Evolutionary conservation across 2,113 vertebrate genomes (phyloP).

Genomic region (Piprites chloris): DNA sequence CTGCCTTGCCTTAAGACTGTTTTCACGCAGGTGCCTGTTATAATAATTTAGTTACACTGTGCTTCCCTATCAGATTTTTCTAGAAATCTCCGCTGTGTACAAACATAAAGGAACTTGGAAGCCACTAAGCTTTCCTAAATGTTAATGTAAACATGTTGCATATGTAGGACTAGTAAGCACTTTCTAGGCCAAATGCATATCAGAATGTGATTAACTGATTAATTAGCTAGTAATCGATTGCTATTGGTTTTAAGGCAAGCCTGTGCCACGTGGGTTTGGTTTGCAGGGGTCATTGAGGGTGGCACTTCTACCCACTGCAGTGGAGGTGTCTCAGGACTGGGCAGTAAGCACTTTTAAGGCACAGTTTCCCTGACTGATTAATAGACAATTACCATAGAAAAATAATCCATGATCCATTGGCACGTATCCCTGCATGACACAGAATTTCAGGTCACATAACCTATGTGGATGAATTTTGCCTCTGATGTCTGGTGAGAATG

Average conservation of each 20-base stretch:
- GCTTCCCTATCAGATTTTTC: neutral
- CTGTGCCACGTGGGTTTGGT: neutral
- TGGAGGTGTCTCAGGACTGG: neutral
- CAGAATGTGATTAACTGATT: neutral
- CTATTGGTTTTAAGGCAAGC: neutral
- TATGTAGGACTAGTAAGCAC: neutral
- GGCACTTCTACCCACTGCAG: neutral
- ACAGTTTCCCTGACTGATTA: neutral
- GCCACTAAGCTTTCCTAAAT: neutral
- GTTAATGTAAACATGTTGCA: neutral
- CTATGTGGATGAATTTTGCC: neutral
- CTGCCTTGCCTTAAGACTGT: neutral
- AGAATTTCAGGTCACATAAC: neutral
- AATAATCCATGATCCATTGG: neutral
- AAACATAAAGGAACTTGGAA: slow-evolving; percentile 8
- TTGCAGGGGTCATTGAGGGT: neutral
- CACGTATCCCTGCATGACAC: neutral
- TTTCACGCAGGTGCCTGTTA: neutral
- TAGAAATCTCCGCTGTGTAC: neutral
- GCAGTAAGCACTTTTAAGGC: neutral
- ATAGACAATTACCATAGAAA: neutral
- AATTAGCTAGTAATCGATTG: neutral
- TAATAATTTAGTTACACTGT: neutral
- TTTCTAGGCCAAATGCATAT: neutral
- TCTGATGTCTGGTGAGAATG: neutral